phyloP scores from a whole-genome alignment of 2,797 vertebrate species.

The Mus caroli region DNA sequence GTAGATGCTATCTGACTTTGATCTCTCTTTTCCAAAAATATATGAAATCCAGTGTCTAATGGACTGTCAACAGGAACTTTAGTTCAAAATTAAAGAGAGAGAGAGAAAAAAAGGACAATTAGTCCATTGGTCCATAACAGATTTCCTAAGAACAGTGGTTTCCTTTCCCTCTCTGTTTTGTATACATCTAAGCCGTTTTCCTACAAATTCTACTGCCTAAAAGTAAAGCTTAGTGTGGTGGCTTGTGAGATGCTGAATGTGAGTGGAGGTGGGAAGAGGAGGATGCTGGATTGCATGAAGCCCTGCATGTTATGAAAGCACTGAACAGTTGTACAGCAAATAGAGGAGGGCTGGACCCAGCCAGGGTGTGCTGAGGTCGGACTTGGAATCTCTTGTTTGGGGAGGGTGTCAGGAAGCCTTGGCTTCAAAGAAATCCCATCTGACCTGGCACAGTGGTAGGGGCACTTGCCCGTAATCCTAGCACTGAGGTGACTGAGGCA shows the following conservation, averaged over 20 bases:
- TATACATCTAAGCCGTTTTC: neutral
- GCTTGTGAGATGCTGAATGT: neutral
- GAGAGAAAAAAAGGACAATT: neutral
- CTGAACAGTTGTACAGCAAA: neutral
- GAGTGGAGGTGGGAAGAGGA: neutral
- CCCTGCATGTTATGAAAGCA: neutral
- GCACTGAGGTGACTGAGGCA: neutral
- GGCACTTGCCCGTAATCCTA: neutral
- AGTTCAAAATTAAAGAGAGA: constrained; percentile 4
- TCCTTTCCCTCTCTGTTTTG: neutral
- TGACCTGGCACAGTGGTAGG: neutral
- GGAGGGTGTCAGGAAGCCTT: neutral
- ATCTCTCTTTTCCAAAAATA: neutral
- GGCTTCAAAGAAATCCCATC: neutral
- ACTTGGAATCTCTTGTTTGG: neutral
- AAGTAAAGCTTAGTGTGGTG: neutral
- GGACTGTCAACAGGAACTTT: constrained; percentile 29
- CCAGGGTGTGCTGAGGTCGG: neutral
- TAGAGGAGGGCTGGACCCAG: neutral
- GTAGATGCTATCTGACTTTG: neutral
- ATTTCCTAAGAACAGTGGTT: neutral
- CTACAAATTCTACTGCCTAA: constrained; percentile 1
- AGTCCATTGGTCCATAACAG: neutral
- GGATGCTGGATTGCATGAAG: neutral
- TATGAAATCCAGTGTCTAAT: constrained; percentile 36